Conservation (phyloP, 2,797 vertebrate species). For the Sebastes wilsoni region DNA sequence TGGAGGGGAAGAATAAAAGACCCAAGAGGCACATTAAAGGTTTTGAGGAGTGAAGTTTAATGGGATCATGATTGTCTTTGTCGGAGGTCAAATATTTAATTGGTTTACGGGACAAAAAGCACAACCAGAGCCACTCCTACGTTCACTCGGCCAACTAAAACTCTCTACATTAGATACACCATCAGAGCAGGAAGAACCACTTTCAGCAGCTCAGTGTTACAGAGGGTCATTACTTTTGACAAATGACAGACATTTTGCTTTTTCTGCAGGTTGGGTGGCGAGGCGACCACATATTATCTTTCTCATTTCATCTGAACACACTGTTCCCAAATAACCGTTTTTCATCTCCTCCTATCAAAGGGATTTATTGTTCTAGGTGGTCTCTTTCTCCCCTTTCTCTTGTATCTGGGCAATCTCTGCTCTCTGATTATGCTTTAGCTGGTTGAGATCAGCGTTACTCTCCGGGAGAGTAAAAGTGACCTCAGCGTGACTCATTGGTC, state of each 20-base stretch:
- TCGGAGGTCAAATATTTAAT: slow-evolving; percentile 66
- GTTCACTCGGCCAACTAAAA: slow-evolving; percentile 56
- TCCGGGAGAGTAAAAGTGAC: slow-evolving; percentile 65
- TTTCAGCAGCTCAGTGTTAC: slow-evolving; percentile 41
- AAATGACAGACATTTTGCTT: slow-evolving; percentile 64
- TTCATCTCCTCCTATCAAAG: slow-evolving; percentile 56
- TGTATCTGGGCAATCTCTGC: slow-evolving; percentile 45
- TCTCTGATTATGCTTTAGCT: slow-evolving; percentile 47
- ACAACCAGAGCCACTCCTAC: slow-evolving; percentile 61
- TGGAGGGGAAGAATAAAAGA: slow-evolving; percentile 34
- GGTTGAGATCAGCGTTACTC: slow-evolving; percentile 65
- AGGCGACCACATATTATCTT: slow-evolving; percentile 54
- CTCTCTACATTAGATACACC: slow-evolving; percentile 46
- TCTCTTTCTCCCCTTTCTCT: slow-evolving; percentile 27
- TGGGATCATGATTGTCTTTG: slow-evolving; percentile 62
- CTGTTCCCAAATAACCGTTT: slow-evolving; percentile 42
- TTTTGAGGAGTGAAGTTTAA: slow-evolving; percentile 73
- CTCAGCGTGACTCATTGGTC: slow-evolving; percentile 65
- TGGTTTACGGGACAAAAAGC: slow-evolving; percentile 63
- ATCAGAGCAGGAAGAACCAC: slow-evolving; percentile 23
- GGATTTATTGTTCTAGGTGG: slow-evolving; percentile 57
- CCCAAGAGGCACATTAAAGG: slow-evolving; percentile 35
- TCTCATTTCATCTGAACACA: slow-evolving; percentile 50
- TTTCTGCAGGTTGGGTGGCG: slow-evolving; percentile 50
- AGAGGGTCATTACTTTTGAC: slow-evolving; percentile 62